Evolutionary conservation across 1,140 invertebrate genomes (phyloP).

Genomic region (Battus philenor): DNA sequence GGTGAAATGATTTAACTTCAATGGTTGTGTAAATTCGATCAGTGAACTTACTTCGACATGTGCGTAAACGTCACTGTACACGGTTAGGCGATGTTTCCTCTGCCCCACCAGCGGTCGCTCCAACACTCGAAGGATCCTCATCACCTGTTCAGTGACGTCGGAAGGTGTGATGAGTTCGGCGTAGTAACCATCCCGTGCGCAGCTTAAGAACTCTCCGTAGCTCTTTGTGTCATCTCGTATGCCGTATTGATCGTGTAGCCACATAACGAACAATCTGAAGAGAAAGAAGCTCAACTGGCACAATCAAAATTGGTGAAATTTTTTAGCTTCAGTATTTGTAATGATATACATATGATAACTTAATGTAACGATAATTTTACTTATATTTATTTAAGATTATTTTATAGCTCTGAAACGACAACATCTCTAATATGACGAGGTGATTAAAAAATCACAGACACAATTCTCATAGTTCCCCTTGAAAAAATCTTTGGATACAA

Average conservation of each 20-base stretch:
- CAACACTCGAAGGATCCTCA: slow-evolving; percentile 49
- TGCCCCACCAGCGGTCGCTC: slow-evolving; percentile 56
- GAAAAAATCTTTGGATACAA: too few relatives aligned
- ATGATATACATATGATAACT: too few relatives aligned
- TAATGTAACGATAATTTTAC: too few relatives aligned
- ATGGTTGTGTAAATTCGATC: too few relatives aligned
- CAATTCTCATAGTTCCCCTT: too few relatives aligned
- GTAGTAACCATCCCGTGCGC: slow-evolving; percentile 52
- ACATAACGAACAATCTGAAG: slow-evolving; percentile 51
- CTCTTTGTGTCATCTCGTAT: slow-evolving; percentile 45
- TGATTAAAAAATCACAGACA: too few relatives aligned
- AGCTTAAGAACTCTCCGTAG: slow-evolving; percentile 44
- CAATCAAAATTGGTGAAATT: background rate
- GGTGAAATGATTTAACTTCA: too few relatives aligned
- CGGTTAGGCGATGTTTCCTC: slow-evolving; percentile 32
- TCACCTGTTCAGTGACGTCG: slow-evolving; percentile 61
- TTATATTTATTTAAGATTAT: too few relatives aligned
- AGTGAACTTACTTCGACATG: slow-evolving; percentile 61
- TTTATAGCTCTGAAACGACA: too few relatives aligned
- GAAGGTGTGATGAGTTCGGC: slow-evolving; percentile 46
- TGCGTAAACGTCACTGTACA: slow-evolving; percentile 61
- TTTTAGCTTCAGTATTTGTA: too few relatives aligned
- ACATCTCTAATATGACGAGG: too few relatives aligned
- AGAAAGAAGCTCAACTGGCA: background rate
- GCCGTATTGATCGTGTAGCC: slow-evolving; percentile 55